Base-by-base conservation (phyloP, 2,797 vertebrate genomes). In the Vespertilio murinus region DNA sequence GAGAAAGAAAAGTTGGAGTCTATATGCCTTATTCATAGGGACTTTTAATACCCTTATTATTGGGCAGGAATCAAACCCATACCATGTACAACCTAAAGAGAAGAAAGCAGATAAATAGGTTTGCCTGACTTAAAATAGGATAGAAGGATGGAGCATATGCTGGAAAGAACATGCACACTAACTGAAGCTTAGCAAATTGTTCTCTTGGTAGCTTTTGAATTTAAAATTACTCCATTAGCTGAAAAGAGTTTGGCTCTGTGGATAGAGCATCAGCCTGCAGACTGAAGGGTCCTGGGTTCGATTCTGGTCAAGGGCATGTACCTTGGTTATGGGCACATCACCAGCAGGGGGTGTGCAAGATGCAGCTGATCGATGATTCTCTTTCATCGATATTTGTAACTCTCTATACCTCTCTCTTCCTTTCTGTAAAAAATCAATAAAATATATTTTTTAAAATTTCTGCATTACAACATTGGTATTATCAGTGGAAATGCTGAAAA, bases 161-260 rank as follows among this genome's bases (percentile, higher is more conserved):
- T 28, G 70, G 47, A 79, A 94, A 87, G 71, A 94, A 83, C n/a
- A 56, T 86, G 69, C 22, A 40, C 79, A 42, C 5, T 42, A 42
- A 78, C 70, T 86, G 33, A 47, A 38, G 14, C 64, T 80, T 87
- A 91, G 30, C 64, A 52, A 59, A 75, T 67, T 92, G 38, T 91
- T 64, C 45, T 90, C 33, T 64, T 88, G 40, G 35, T 70, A 40
- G n/a, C 70, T 89, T 94, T 91, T 94, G 56, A 33, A 47, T 56
- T 94, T 94, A 47, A 65, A 73, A 71, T 91, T 40, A 47, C 12
- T 73, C 40, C 28, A 6, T 52, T 96, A n/a, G n/a, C n/a, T n/a
- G n/a, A n/a, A n/a, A n/a, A n/a, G n/a, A n/a, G n/a, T n/a, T n/a
- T n/a, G n/a, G n/a, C n/a, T n/a, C n/a, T n/a, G n/a, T n/a, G n/a